A percentile compares a stretch with the other conserved stretches of the same genome.
Evolutionary conservation across 2,797 vertebrate genomes (phyloP).

Genomic region (Sebastiscus tertius): DNA sequence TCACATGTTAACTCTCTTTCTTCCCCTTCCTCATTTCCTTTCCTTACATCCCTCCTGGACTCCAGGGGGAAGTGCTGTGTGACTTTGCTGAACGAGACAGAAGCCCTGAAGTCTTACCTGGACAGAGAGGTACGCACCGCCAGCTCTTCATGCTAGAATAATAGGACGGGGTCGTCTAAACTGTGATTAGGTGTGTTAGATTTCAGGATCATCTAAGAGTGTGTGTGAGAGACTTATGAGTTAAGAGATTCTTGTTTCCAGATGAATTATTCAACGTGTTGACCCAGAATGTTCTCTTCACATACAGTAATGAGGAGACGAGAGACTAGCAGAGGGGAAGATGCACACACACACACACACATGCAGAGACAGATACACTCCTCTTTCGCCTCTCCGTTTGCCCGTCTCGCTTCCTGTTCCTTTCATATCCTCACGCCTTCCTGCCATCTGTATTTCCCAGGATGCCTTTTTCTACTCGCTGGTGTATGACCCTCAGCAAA

Average conservation of each 20-base stretch:
- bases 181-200: conserved; percentile 42
- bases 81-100: conserved; percentile 96
- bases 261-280: conserved; percentile 85
- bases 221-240: conserved; percentile 44
- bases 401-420: conserved; percentile 42
- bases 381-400: conserved; percentile 16
- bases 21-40: neutral
- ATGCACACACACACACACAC: conserved; percentile 2
- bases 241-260: conserved; percentile 71
- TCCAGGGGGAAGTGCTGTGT: conserved; percentile 98
- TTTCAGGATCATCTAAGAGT: conserved; percentile 27
- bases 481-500: conserved; percentile 98
- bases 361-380: conserved; percentile 1
- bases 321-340: conserved; percentile 70
- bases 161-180: neutral
- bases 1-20: conserved; percentile 7
- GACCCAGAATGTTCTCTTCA: conserved; percentile 84
- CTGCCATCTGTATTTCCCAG: conserved; percentile 77
- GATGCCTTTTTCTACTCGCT: conserved; percentile 99
- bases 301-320: conserved; percentile 81
- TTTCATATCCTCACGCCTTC: conserved; percentile 42
- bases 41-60: conserved; percentile 19
- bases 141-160: neutral
- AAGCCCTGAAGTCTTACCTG: conserved; percentile 97
- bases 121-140: conserved; percentile 90